phyloP scores from a whole-genome alignment of 2,797 vertebrate species.

The Neolamprologus multifasciatus region DNA sequence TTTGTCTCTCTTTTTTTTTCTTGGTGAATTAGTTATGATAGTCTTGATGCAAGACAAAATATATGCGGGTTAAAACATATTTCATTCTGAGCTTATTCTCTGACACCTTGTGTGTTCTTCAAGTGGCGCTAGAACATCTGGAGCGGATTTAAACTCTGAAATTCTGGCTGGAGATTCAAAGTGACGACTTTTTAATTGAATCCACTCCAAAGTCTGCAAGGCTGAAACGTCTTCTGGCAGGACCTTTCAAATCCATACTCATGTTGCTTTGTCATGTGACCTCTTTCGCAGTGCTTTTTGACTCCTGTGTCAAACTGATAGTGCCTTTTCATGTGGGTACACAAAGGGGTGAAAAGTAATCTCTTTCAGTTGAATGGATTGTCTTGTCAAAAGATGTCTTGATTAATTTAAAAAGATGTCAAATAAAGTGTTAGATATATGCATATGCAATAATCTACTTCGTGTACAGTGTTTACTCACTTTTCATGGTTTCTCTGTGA shows the following conservation, averaged over 20 bases:
- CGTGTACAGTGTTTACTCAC: neutral
- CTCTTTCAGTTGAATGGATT: neutral
- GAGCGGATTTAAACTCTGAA: constrained; percentile 52
- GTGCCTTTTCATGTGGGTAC: neutral
- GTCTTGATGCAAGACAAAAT: neutral
- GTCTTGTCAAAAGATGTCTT: neutral
- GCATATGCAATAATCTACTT: neutral
- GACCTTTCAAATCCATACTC: constrained; percentile 38
- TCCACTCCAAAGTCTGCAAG: constrained; percentile 56
- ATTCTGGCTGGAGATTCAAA: constrained; percentile 65
- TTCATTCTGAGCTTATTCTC: constrained; percentile 22
- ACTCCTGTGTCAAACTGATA: neutral
- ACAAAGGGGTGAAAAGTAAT: neutral
- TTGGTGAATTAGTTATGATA: neutral
- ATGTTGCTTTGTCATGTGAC: constrained; percentile 48
- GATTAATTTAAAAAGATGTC: neutral
- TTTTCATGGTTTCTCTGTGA: neutral
- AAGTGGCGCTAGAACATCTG: constrained; percentile 57
- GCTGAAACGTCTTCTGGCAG: constrained; percentile 59
- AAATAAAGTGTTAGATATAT: neutral
- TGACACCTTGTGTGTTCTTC: constrained; percentile 63
- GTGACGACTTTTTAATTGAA: constrained; percentile 58
- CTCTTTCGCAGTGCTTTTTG: neutral
- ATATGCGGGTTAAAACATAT: constrained; percentile 26
- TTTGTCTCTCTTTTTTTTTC: neutral